Evolutionary conservation across 2,888 invertebrate species (phyloP), one percentile per base, ranked within the genome.

Genomic region (Epistrophe eligans): DNA sequence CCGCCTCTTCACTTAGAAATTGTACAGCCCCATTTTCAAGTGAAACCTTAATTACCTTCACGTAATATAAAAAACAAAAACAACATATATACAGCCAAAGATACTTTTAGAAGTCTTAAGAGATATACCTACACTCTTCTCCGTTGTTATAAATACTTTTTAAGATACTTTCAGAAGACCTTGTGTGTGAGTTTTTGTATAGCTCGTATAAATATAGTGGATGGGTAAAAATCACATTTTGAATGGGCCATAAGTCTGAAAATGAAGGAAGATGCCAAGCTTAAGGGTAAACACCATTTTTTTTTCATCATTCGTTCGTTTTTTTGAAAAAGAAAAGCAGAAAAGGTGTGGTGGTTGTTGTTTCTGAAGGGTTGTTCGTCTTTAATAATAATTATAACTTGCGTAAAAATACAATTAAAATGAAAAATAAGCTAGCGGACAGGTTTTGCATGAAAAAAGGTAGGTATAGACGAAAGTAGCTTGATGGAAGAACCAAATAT

Each of bases 1-100:
- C 74, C 40, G 24, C 17, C 45, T 24, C 35, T 38, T 6, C 57
- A 52, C 17, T 48, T 11, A 40, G 60, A 17, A 43, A 45, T 73
- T 76, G 3, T 24, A 55, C 84, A 85, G 77, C 85, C 82, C 89
- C 77, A 55, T 70, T 82, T 88, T 73, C 57, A 71, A 79, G 60
- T 71, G 77, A 88, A 70, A 80, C 79, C 77, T 89, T 84, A 89
- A 89, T 88, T 89, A 89, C 85, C 80, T 79, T 79, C 79, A 67
- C 19, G 67, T 67, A 45, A 32, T 83, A 66, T 48, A 64, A 81
- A 81, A 79, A 60, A 52, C 82, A 80, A 71, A 58, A 60, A 19
- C 13, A 60, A 66, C 66, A 62, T 4, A 32, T 8, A 7, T 52
- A 70, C 79, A 85, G 35, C 74, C 77, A 79, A 79, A 87, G 76